A percentile compares a stretch with the other conserved stretches of the same genome.
phyloP scores from a whole-genome alignment of 2,113 vertebrate species.

The Oryzias woworae region DNA sequence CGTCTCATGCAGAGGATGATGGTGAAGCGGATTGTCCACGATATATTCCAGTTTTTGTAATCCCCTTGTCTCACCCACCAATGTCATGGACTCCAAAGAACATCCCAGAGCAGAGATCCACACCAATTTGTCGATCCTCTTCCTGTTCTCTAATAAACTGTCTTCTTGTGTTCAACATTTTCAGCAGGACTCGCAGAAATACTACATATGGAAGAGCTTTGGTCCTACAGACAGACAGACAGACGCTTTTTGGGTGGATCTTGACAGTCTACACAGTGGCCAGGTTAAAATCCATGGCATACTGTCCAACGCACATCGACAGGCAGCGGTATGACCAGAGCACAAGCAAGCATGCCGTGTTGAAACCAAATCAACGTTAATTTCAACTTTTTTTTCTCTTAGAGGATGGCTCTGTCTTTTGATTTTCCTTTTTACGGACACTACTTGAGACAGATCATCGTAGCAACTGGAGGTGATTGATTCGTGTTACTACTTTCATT shows the following conservation, averaged over 20 bases:
- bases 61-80: too few species aligned
- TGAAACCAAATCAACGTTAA: neutral
- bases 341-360: neutral
- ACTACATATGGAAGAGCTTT: slow-evolving; percentile 86
- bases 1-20: too few species aligned
- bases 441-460: slow-evolving; percentile 88
- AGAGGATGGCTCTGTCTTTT: slow-evolving; percentile 91
- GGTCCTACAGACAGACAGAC: slow-evolving; percentile 78
- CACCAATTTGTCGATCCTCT: too few species aligned
- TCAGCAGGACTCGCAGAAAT: slow-evolving; percentile 88
- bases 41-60: too few species aligned
- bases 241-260: slow-evolving; percentile 85
- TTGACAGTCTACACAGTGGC: slow-evolving; percentile 78
- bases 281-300: slow-evolving; percentile 87
- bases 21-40: too few species aligned
- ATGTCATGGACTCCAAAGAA: too few species aligned
- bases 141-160: neutral
- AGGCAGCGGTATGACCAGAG: slow-evolving; percentile 86
- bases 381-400: slow-evolving; percentile 19
- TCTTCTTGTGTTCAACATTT: slow-evolving; percentile 4
- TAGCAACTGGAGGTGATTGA: slow-evolving; percentile 89
- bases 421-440: slow-evolving; percentile 97
- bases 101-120: too few species aligned
- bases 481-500: neutral
- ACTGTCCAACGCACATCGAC: slow-evolving; percentile 89